phyloP scores from a whole-genome alignment of 2,888 invertebrate genomes.

The Taenaris catops region DNA sequence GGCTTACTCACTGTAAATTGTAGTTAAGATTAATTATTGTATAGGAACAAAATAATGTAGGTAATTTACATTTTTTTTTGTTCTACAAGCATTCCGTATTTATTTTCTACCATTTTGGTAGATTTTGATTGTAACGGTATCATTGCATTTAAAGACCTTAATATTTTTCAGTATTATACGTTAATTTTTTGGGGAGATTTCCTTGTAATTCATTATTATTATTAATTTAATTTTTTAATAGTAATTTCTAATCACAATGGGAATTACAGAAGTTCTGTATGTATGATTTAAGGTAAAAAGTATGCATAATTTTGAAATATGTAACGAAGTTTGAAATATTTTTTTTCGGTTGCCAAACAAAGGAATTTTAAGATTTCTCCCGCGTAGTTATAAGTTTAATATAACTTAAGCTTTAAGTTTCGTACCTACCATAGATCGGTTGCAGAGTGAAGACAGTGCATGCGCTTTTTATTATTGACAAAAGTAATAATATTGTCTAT shows the following conservation, averaged over 20 bases:
- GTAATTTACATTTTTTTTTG: slow-evolving; percentile 25
- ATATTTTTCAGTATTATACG: slow-evolving; percentile 23
- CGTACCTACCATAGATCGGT: slow-evolving; percentile 36
- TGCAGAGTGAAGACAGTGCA: slow-evolving; percentile 41
- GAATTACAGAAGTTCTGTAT: no score
- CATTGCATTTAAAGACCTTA: slow-evolving; percentile 11
- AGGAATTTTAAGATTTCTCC: slow-evolving; percentile 1
- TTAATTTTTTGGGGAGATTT: slow-evolving; percentile 15
- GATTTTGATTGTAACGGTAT: slow-evolving; percentile 13
- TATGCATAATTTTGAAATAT: neutral
- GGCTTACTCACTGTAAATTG: slow-evolving; percentile 41
- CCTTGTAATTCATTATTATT: slow-evolving; percentile 1
- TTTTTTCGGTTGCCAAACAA: neutral
- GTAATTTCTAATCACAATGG: no score
- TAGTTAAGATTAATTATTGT: slow-evolving; percentile 30
- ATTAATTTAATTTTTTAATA: slow-evolving; percentile 10
- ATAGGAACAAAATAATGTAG: slow-evolving; percentile 28
- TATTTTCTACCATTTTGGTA: slow-evolving; percentile 32
- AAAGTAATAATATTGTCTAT: slow-evolving; percentile 47
- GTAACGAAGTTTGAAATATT: neutral
- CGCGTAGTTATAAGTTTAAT: slow-evolving; percentile 3
- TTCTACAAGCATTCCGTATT: slow-evolving; percentile 47
- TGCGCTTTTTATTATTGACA: slow-evolving; percentile 55
- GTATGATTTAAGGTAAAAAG: no score
- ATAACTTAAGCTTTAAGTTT: slow-evolving; percentile 41